Percentiles rank a stretch among this genome's conserved stretches.
Conservation (phyloP, 2,888 invertebrate genomes). For the Aphodius granarius region DNA sequence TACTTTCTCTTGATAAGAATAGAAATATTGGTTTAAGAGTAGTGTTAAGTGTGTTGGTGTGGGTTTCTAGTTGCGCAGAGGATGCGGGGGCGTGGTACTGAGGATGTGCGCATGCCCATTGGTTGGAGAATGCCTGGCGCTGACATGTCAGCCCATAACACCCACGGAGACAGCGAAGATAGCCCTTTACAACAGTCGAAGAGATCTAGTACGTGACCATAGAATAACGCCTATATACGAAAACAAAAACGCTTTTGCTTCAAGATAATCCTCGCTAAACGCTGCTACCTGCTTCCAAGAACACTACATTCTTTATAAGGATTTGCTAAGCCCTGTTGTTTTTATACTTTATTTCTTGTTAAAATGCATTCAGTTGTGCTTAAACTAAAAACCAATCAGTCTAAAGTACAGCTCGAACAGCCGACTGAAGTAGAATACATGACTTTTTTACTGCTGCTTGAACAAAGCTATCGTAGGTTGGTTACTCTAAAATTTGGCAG, state of each 20-base stretch:
- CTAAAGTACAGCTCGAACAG: too few species aligned
- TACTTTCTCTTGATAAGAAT: neutral
- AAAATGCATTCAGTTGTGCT: too few species aligned
- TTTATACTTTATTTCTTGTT: too few species aligned
- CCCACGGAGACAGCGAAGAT: slow-evolving; percentile 73
- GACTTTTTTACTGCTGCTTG: too few species aligned
- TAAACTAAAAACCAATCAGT: too few species aligned
- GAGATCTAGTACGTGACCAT: slow-evolving; percentile 74
- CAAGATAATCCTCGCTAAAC: neutral
- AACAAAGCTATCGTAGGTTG: too few species aligned
- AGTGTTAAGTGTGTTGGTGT: slow-evolving; percentile 47
- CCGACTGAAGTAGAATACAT: too few species aligned
- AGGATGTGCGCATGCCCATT: slow-evolving; percentile 51
- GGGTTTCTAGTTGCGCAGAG: slow-evolving; percentile 38
- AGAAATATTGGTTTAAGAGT: slow-evolving; percentile 19
- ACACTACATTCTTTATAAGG: too few species aligned
- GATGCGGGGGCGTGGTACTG: slow-evolving; percentile 45
- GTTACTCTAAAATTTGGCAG: too few species aligned
- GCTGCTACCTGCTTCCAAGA: neutral
- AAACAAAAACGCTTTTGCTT: neutral
- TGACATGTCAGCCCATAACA: slow-evolving; percentile 54
- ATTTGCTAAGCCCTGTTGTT: too few species aligned
- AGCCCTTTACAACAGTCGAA: slow-evolving; percentile 83
- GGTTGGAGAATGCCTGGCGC: slow-evolving; percentile 59
- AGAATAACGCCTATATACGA: neutral